A percentile compares a stretch with the other conserved stretches of the same genome.
Evolutionary conservation across 2,797 vertebrate genomes (phyloP).

Genomic region (Oreochromis mossambicus): DNA sequence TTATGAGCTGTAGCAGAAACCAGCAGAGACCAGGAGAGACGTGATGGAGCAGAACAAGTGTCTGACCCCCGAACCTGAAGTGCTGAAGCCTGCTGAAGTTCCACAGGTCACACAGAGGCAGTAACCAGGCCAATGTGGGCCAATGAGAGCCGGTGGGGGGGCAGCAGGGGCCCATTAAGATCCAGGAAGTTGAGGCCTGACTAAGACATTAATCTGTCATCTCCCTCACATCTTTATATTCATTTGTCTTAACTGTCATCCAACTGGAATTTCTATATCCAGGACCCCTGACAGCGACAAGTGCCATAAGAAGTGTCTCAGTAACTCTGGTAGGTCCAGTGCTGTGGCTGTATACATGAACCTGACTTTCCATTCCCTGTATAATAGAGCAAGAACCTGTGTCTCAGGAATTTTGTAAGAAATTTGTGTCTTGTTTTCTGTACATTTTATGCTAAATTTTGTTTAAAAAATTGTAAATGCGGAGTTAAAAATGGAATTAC

Average conservation of each 20-base stretch:
- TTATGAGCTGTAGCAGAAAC: slow-evolving; percentile 44
- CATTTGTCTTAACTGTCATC: slow-evolving; percentile 10
- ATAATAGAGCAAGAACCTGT: not conserved
- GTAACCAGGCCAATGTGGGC: not conserved
- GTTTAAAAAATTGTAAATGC: not conserved
- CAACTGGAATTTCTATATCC: slow-evolving; percentile 23
- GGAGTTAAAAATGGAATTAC: not conserved
- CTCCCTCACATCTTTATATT: slow-evolving; percentile 5
- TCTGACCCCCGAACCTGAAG: not conserved
- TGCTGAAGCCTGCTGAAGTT: not conserved
- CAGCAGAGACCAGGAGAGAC: not conserved
- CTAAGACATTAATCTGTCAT: slow-evolving; percentile 42
- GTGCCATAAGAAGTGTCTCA: not conserved
- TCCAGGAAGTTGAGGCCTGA: slow-evolving; percentile 15
- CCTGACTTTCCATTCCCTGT: not conserved
- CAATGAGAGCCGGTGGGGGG: not conserved
- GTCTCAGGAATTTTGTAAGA: not conserved
- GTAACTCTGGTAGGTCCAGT: not conserved
- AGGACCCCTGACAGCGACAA: slow-evolving; percentile 1
- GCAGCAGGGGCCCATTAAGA: not conserved
- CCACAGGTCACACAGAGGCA: not conserved
- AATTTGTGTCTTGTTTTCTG: not conserved
- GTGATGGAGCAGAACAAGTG: slow-evolving; percentile 21
- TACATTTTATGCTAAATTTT: not conserved
- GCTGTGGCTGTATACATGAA: not conserved